These are phyloP conservation scores for Lagorchestes hirsutus DNA, from an alignment of 2,797 vertebrate species.

Conservation along the genomic window DNA sequence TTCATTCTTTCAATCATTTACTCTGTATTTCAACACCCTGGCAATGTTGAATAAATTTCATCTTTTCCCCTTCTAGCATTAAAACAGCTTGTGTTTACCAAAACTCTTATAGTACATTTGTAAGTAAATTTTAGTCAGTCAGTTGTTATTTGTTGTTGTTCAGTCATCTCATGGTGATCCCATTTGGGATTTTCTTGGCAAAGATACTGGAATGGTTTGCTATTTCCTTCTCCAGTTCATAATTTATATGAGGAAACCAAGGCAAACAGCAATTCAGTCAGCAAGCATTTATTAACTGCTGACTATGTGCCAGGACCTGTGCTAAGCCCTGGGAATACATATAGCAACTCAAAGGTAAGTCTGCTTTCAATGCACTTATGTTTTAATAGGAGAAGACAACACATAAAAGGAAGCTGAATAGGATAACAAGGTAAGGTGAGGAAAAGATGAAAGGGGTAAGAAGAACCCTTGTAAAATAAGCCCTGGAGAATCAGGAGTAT, in stretches of 20 bases:
- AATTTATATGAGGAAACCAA: too few species aligned
- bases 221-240: too few species aligned
- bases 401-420: background rate
- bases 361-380: background rate
- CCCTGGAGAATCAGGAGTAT: background rate
- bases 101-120: background rate
- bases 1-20: background rate
- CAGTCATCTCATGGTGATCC: too few species aligned
- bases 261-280: background rate
- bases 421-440: background rate
- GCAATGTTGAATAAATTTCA: background rate
- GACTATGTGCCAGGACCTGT: too few species aligned
- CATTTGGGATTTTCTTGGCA: too few species aligned
- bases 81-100: background rate
- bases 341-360: background rate
- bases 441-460: background rate
- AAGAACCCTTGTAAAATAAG: background rate
- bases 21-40: background rate
- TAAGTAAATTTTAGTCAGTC: background rate
- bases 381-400: background rate
- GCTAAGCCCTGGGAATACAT: background rate
- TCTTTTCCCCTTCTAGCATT: background rate
- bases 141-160: too few species aligned
- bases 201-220: too few species aligned
- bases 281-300: background rate